phyloP scores from a whole-genome alignment of 2,888 invertebrate species.

The Andrena flavipes region DNA sequence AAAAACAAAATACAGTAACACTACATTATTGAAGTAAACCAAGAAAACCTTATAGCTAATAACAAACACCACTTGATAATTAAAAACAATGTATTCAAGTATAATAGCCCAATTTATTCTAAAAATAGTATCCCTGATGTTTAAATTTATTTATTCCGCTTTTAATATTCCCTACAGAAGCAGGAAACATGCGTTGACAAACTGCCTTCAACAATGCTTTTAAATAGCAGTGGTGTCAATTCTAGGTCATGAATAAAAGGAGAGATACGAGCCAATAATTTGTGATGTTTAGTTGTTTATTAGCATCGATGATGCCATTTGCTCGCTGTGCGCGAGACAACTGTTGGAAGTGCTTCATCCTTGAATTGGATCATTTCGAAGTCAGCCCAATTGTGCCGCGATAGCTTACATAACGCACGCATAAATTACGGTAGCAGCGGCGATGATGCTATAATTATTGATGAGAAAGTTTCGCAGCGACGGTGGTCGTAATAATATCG shows the following conservation, averaged over 20 bases:
- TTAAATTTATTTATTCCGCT: not conserved
- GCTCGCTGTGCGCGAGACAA: constrained; percentile 1
- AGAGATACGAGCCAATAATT: constrained; percentile 12
- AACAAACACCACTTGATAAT: too few relatives aligned
- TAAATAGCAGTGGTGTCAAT: not conserved
- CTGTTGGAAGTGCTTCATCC: constrained; percentile 27
- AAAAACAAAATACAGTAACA: too few relatives aligned
- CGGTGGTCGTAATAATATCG: constrained; percentile 17
- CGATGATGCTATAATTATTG: constrained; percentile 16
- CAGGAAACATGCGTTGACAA: not conserved
- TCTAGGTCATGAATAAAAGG: constrained; percentile 28
- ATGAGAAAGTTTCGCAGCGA: not conserved
- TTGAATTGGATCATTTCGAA: constrained; percentile 25
- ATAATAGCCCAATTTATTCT: too few relatives aligned
- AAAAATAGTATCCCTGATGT: not conserved
- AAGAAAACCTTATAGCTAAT: too few relatives aligned
- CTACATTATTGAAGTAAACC: too few relatives aligned
- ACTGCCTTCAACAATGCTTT: not conserved
- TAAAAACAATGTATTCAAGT: too few relatives aligned
- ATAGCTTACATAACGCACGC: constrained; percentile 7
- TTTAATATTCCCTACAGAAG: not conserved
- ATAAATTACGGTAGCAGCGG: constrained; percentile 20
- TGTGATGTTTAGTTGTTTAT: constrained; percentile 33
- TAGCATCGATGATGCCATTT: constrained; percentile 51
- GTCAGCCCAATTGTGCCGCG: not conserved